Percentiles rank a stretch among this genome's conserved stretches.
These are phyloP conservation scores for Lasioglossum baleicum DNA, from an alignment of 1,140 invertebrate species.

Conservation along the genomic window DNA sequence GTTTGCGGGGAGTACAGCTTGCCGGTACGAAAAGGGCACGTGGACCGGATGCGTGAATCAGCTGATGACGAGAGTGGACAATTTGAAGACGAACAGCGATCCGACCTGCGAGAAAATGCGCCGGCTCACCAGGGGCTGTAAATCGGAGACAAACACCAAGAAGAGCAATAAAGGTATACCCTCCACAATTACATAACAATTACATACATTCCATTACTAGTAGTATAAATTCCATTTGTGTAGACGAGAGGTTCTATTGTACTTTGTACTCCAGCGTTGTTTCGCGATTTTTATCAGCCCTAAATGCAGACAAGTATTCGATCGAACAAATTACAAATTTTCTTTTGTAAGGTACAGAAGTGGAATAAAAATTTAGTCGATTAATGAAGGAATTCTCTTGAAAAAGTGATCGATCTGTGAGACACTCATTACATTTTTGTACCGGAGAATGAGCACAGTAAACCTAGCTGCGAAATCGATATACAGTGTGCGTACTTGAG, in stretches of 20 bases:
- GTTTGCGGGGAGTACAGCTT: slow-evolving; percentile 80
- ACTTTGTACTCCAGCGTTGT: too few relatives aligned
- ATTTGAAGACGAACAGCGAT: slow-evolving; percentile 87
- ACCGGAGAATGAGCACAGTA: not conserved
- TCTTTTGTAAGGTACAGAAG: too few relatives aligned
- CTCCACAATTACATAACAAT: too few relatives aligned
- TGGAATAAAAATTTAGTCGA: too few relatives aligned
- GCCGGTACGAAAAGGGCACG: slow-evolving; percentile 88
- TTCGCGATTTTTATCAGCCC: too few relatives aligned
- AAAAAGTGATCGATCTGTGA: not conserved
- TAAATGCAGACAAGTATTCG: too few relatives aligned
- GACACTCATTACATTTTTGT: not conserved
- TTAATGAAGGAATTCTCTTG: too few relatives aligned
- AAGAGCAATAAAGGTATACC: slow-evolving; percentile 81
- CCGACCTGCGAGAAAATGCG: slow-evolving; percentile 86
- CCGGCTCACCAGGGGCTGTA: slow-evolving; percentile 87
- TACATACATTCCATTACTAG: too few relatives aligned
- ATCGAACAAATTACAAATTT: too few relatives aligned
- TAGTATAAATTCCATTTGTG: too few relatives aligned
- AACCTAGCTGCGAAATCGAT: not conserved
- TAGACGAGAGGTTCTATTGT: too few relatives aligned
- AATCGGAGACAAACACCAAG: slow-evolving; percentile 82
- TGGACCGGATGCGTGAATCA: slow-evolving; percentile 87
- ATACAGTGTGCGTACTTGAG: not conserved
- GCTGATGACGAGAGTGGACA: slow-evolving; percentile 86